Base-by-base conservation (phyloP, 2,888 invertebrate genomes). In the Seira musarum region DNA sequence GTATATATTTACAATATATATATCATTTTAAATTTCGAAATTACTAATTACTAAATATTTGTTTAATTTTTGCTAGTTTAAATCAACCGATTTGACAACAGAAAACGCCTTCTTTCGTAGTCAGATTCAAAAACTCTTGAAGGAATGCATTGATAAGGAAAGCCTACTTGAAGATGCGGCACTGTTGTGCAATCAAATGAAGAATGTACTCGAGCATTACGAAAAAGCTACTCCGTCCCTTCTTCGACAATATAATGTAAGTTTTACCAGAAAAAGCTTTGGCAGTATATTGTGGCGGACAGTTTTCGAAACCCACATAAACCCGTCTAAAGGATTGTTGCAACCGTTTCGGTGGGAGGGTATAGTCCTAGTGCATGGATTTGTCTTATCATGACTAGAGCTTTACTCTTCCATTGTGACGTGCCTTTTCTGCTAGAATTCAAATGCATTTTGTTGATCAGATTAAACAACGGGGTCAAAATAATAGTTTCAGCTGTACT, bases 401-500 rank as follows among this genome's bases (percentile, higher is more conserved):
- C 80, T 82, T 84, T 83, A 85, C 85, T 84, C 82, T 85, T 85
- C 79, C 78, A 84, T n/a, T 80, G 81, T 63, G 74, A 22, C 10
- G n/a, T 49, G 17, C 46, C 17, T 40, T 40, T 8, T 40, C 40
- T 5, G 40, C 40, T 40, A 8, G 40, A 5, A 40, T 40, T 40
- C 40, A 40, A 40, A 40, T 40, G 40, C 6, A 40, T 40, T 5
- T 8, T 13, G 13, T 40, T 13, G 6, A 40, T 13, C 5, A 40
- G 40, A 40, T 8, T 40, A 8, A 40, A 40, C 40, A 40, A 8
- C 40, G 40, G 13, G 6, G 40, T 13, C 13, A n/a, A n/a, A n/a
- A n/a, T n/a, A n/a, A n/a, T n/a, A n/a, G n/a, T n/a, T n/a, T n/a
- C n/a, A n/a, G n/a, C n/a, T n/a, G n/a, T n/a, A n/a, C n/a, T n/a